Percentiles rank a stretch among this genome's conserved stretches.
Conservation (phyloP, 2,888 invertebrate species). For the Spilarctia lutea region DNA sequence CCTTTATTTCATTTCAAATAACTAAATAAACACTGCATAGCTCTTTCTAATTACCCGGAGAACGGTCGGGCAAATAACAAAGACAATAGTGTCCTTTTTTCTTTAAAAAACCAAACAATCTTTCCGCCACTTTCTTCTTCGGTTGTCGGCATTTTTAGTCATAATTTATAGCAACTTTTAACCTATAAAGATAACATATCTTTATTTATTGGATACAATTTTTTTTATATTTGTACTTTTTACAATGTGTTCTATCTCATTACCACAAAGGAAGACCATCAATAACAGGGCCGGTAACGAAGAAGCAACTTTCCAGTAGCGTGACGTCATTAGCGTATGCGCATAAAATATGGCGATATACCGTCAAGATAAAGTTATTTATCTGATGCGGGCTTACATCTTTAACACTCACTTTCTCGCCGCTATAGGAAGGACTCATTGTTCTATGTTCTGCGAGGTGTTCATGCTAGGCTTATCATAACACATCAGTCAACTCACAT, state of each 20-base stretch:
- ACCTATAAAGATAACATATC: constrained; percentile 27
- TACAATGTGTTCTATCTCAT: constrained; percentile 42
- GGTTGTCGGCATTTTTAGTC: constrained; percentile 2
- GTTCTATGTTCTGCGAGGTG: constrained; percentile 65
- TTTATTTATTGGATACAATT: constrained; percentile 21
- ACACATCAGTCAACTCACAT: constrained; percentile 54
- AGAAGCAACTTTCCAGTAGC: constrained; percentile 56
- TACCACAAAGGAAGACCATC: constrained; percentile 58
- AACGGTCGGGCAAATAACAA: constrained; percentile 22
- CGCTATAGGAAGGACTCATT: constrained; percentile 65
- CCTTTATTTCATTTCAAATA: constrained; percentile 37
- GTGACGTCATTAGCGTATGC: constrained; percentile 63
- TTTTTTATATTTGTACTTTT: constrained; percentile 39
- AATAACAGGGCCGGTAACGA: constrained; percentile 56
- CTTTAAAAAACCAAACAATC: constrained; percentile 10
- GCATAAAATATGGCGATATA: constrained; percentile 62
- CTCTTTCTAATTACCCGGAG: constrained; percentile 36
- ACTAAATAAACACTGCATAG: constrained; percentile 35
- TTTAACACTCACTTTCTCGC: constrained; percentile 57
- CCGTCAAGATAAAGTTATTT: constrained; percentile 65
- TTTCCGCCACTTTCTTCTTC: not conserved
- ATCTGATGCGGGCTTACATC: constrained; percentile 62
- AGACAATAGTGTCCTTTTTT: constrained; percentile 2
- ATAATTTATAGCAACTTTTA: constrained; percentile 13
- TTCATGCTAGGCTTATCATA: constrained; percentile 55